phyloP scores from a whole-genome alignment of 2,888 invertebrate genomes.

The Andricus quercusramuli region DNA sequence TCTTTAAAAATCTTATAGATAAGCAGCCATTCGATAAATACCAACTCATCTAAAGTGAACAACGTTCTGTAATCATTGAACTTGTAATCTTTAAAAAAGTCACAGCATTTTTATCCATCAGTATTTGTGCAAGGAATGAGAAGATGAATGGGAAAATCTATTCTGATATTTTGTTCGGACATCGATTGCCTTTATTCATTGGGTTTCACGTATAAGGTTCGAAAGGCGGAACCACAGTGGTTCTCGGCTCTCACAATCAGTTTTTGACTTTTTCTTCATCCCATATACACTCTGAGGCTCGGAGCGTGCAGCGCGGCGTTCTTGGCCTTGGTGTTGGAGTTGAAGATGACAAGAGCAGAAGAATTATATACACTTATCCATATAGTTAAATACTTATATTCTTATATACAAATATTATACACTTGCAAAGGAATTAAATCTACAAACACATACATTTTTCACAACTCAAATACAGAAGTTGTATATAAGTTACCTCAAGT shows the following conservation, averaged over 20 bases:
- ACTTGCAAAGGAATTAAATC: background rate
- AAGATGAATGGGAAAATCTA: background rate
- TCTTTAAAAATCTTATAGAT: too few species aligned
- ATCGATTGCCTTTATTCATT: conserved; percentile 4
- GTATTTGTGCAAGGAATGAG: background rate
- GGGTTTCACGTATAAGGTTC: conserved; percentile 3
- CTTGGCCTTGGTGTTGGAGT: background rate
- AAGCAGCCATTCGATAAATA: too few species aligned
- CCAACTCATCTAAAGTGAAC: too few species aligned
- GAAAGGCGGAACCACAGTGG: background rate
- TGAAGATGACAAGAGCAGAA: conserved; percentile 4
- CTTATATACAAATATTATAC: background rate
- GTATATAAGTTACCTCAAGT: too few species aligned
- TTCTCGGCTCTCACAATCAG: background rate
- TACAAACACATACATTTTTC: background rate
- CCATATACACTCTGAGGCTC: background rate
- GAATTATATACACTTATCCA: background rate
- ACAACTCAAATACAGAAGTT: background rate
- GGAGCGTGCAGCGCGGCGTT: background rate
- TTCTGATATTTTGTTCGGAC: background rate
- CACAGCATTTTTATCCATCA: background rate
- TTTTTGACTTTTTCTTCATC: background rate
- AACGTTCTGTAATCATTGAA: background rate
- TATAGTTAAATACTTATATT: background rate
- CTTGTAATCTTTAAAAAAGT: background rate